Conservation (phyloP, 2,113 vertebrate genomes). For the Neotragus moschatus region DNA sequence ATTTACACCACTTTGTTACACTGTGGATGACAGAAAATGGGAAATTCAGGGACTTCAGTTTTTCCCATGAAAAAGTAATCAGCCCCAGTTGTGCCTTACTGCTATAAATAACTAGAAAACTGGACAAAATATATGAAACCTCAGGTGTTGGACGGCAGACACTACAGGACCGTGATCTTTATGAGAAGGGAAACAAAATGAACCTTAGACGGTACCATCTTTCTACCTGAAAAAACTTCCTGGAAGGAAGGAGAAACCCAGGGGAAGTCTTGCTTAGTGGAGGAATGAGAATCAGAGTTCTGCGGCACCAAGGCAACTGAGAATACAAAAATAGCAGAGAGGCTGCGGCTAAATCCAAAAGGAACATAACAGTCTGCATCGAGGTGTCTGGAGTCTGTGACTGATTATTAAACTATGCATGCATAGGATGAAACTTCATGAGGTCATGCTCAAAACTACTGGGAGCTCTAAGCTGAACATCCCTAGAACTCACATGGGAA, state of each 20-base stretch:
- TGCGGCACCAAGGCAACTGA: not conserved
- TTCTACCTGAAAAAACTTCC: not conserved
- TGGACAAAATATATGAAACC: not conserved
- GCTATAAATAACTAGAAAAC: not conserved
- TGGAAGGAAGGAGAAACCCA: not conserved
- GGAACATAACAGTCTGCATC: not conserved
- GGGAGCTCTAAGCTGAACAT: not conserved
- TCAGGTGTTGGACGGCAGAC: not conserved
- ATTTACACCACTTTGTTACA: not conserved
- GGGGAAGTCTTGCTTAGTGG: not conserved
- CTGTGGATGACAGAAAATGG: not conserved
- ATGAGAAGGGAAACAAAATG: not conserved
- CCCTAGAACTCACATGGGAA: not conserved
- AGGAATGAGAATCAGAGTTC: not conserved
- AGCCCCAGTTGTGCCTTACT: not conserved
- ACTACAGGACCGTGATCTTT: not conserved
- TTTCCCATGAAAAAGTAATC: not conserved
- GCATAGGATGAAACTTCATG: not conserved
- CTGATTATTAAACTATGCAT: not conserved
- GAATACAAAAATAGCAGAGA: not conserved
- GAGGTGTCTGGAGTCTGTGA: not conserved
- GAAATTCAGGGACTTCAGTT: not conserved
- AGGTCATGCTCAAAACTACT: not conserved
- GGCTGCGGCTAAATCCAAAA: not conserved
- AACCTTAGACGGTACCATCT: not conserved